These are phyloP conservation scores for Zosterops hypoxanthus DNA, from an alignment of 2,113 vertebrate species.

Conservation along the genomic window DNA sequence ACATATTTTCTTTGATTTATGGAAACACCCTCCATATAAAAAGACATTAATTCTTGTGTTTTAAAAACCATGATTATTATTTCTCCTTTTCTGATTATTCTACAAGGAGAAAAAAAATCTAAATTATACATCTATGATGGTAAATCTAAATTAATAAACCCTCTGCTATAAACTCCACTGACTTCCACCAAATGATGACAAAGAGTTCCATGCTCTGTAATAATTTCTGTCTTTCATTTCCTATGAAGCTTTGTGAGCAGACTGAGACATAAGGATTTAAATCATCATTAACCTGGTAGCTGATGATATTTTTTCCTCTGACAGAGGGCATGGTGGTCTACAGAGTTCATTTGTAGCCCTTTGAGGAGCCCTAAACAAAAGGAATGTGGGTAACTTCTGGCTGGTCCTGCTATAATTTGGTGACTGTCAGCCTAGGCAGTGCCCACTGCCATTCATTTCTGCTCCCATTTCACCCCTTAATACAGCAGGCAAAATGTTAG, in stretches of 20 bases:
- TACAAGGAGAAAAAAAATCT: neutral
- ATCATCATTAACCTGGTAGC: rapidly evolving
- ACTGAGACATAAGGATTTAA: neutral
- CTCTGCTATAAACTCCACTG: neutral
- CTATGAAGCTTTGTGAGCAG: neutral
- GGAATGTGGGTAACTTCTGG: neutral
- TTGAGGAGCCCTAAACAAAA: neutral
- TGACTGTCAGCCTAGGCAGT: neutral
- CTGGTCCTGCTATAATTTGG: neutral
- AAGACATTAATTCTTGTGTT: neutral
- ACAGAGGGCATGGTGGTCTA: rapidly evolving
- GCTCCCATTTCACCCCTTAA: neutral
- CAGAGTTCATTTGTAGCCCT: neutral
- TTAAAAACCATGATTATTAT: neutral
- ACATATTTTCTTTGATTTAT: neutral
- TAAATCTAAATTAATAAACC: neutral
- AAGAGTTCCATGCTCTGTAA: neutral
- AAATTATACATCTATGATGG: neutral
- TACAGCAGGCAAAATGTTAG: neutral
- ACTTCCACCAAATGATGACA: neutral
- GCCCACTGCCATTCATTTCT: neutral
- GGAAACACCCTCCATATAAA: neutral
- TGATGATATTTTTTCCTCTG: neutral
- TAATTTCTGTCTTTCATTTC: neutral
- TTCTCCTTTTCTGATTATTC: neutral